Conservation (phyloP, 2,113 vertebrate species). For the Apteryx mantelli region DNA sequence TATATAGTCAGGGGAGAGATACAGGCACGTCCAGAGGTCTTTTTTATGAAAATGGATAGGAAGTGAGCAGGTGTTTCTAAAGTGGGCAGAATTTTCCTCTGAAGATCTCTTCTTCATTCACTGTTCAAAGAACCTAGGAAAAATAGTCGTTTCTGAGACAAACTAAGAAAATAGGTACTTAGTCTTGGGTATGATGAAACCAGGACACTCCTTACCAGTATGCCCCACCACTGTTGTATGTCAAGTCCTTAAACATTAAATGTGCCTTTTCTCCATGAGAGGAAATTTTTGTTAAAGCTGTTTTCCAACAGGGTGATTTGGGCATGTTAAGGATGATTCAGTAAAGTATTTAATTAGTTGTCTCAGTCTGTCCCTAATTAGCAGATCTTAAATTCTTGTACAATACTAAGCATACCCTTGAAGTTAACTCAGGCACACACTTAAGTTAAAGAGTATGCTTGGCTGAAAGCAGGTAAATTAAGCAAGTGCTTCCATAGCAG, state of each 20-base stretch:
- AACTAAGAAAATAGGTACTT: neutral
- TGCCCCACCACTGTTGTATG: neutral
- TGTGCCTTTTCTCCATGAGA: neutral
- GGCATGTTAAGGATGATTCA: neutral
- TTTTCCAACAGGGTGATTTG: neutral
- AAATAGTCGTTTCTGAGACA: neutral
- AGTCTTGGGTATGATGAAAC: neutral
- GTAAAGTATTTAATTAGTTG: neutral
- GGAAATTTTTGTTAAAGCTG: neutral
- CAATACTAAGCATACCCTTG: neutral
- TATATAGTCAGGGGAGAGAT: neutral
- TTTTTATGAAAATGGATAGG: neutral
- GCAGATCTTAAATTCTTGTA: neutral
- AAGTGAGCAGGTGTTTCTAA: neutral
- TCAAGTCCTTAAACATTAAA: neutral
- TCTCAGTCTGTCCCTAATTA: neutral
- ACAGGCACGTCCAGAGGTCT: neutral
- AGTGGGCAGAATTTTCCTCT: neutral
- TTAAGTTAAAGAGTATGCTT: neutral
- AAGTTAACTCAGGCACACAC: neutral
- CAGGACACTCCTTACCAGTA: neutral
- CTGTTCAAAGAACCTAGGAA: neutral
- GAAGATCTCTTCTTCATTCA: neutral
- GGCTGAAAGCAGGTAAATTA: neutral
- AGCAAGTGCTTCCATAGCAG: neutral